These are phyloP conservation scores for Pseudomyrmex sp. DNA, from an alignment of 1,140 invertebrate genomes.

Conservation along the genomic window DNA sequence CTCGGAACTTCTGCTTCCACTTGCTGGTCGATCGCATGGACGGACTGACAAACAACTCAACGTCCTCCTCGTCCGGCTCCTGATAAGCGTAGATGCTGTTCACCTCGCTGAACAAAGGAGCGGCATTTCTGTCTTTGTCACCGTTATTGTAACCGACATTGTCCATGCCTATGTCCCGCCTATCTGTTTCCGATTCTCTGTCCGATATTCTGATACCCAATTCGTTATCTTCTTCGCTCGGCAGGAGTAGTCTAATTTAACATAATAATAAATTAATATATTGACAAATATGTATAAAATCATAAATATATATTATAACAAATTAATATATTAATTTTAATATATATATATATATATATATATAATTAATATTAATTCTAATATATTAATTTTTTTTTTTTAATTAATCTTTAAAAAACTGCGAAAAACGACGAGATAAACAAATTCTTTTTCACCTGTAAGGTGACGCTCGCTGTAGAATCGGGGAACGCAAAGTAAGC, in stretches of 20 bases:
- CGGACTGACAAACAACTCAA: slow-evolving; percentile 71
- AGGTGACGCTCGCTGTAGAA: slow-evolving; percentile 51
- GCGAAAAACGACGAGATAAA: neutral
- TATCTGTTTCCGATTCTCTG: slow-evolving; percentile 28
- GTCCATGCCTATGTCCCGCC: slow-evolving; percentile 40
- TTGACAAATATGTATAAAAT: no score
- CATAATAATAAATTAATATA: no score
- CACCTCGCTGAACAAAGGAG: slow-evolving; percentile 36
- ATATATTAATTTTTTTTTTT: no score
- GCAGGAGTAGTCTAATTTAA: slow-evolving; percentile 61
- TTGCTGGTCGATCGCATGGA: neutral
- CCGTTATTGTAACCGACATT: slow-evolving; percentile 21
- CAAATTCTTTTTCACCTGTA: slow-evolving; percentile 52
- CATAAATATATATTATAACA: no score
- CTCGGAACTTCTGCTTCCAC: slow-evolving; percentile 72
- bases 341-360: no score
- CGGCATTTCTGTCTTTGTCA: slow-evolving; percentile 14
- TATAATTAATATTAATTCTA: no score
- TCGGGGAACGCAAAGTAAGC: slow-evolving; percentile 68
- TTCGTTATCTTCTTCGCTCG: slow-evolving; percentile 77
- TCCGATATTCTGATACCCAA: slow-evolving; percentile 56
- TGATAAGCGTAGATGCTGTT: slow-evolving; percentile 67
- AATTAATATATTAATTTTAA: no score
- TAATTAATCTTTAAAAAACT: no score
- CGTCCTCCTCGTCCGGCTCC: slow-evolving; percentile 72